These are phyloP conservation scores for Stramonita haemastoma DNA, from an alignment of 2,888 invertebrate genomes.

Conservation along the genomic window DNA sequence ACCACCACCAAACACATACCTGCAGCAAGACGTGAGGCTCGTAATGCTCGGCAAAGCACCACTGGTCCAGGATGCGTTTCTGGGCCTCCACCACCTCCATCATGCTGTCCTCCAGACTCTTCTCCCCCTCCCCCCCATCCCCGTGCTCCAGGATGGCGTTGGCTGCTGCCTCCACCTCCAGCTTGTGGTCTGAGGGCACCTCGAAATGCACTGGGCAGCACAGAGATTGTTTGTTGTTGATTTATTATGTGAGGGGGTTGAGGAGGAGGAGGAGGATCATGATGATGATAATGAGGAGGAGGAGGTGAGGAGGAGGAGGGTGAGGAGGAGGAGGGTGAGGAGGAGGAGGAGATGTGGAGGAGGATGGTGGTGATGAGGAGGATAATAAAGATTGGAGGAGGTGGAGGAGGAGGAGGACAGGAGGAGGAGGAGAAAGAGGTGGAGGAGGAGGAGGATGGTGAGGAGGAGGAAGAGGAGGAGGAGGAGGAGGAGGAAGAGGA, in stretches of 20 bases:
- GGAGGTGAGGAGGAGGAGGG: too few species aligned
- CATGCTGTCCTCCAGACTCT: constrained; percentile 66
- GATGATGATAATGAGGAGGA: too few species aligned
- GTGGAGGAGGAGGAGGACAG: neutral
- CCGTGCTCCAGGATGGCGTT: constrained; percentile 53
- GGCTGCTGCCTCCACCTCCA: constrained; percentile 49
- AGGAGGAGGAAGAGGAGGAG: neutral
- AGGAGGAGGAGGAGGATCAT: too few species aligned
- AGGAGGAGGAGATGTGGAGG: neutral
- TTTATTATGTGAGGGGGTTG: too few species aligned
- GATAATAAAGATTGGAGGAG: neutral
- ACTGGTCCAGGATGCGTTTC: constrained; percentile 74
- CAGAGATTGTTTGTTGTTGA: too few species aligned
- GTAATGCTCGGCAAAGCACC: constrained; percentile 77
- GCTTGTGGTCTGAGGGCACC: constrained; percentile 60
- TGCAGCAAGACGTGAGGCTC: constrained; percentile 74
- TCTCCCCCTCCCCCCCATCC: constrained; percentile 56
- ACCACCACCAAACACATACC: constrained; percentile 53
- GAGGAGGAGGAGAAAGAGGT: neutral
- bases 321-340: neutral
- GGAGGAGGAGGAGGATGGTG: neutral
- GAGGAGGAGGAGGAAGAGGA: neutral
- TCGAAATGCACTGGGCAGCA: constrained; percentile 70
- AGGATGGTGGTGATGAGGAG: neutral
- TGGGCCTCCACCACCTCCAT: constrained; percentile 71